Evolutionary conservation across 30 jellyfish, hydroid and myxozoan species (phyloP), one percentile per base, ranked within the genome.

Genomic region (Aurelia coerulea): DNA sequence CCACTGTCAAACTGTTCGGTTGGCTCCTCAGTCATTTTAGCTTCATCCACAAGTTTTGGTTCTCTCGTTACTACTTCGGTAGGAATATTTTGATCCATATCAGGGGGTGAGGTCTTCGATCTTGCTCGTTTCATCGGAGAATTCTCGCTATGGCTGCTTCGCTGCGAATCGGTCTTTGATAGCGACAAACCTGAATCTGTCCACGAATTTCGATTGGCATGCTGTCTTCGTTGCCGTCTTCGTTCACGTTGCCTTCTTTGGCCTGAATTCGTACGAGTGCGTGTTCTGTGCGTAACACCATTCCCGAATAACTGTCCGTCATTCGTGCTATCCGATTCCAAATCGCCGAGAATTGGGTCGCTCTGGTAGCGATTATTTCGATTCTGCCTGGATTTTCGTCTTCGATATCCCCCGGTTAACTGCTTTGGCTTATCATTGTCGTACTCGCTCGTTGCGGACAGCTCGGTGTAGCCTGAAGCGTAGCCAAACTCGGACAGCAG

Each of bases 101-200:
- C 78, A 5, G 92, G 86, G 0, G 92, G 80, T 5, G 81, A 69
- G 3, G 86, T 71, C 41, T 83, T 83, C 60, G 92, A 71, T 51
- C 86, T 49, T 42, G 85, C 92, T 23, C 86, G 62, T 62, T 83
- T 83, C n/a, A 71, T 17, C 19, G 92, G 92, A 14, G 92, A 83
- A 19, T 69, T 83, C 14, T 83, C 92, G 68, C 87, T 92, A 58
- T 66, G 91, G 68, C 97, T 89, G 75, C 97, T 80, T 14, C 92
- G 70, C 52, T 80, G 90, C 23, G 97, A 89, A 70, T 89, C 97
- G 31, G 97, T 89, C 46, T 81, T 80, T 3, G 97, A 77, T 46
- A 80, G 49, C 60, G 97, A 89, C n/a, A 89, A 79, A 31, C 97
- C 97, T 1, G 97, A 89, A 50, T 89, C 97, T 54, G 97, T 89